Evolutionary conservation across 2,113 vertebrate species (phyloP), one percentile per base, ranked within the genome.

Genomic region (Serinus canaria): DNA sequence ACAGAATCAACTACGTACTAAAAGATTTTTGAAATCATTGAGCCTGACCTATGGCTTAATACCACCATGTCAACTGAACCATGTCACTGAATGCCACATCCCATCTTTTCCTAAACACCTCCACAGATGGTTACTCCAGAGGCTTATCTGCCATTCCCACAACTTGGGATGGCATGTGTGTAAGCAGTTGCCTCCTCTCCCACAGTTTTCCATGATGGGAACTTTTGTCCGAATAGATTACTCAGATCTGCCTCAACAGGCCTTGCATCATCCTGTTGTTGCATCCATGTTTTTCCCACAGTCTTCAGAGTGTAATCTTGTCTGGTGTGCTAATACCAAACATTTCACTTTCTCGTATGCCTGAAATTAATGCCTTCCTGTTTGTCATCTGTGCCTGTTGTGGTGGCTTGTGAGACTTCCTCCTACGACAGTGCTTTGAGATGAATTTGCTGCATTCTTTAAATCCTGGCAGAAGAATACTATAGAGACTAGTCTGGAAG

Each of bases 371-470:
- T 15, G 9, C 6, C 25, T 25, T 43, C 44, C 25, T 50, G 13
- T 76, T 67, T 76, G 7, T 6, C 83, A 59, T 31, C 13, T 59
- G 13, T 43, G 52, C 37, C 37, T 68, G 20, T 44, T 76, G 5
- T 37, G 21, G 53, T 50, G 37, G 62, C 25, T 59, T 76, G 21
- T 43, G 44, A 44, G 39, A 35, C 31, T 50, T 68, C 9, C 22
- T 50, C 6, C 18, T 37, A 3, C 18, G 14, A 52, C 37, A 59
- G 25, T 21, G 6, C 21, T 68, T 50, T 59, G 62, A 50, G 44
- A 52, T 2, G 33, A 33, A 14, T 11, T 44, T 13, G 11, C 37
- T 50, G 21, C 0, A 0, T 59, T 58, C 20, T 76, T 30, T 27
- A 44, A 44, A 15, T 87, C 63, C 39, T 87, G 27, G 33, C 27